phyloP scores from a whole-genome alignment of 2,113 vertebrate species.

The Hystrix cristata region DNA sequence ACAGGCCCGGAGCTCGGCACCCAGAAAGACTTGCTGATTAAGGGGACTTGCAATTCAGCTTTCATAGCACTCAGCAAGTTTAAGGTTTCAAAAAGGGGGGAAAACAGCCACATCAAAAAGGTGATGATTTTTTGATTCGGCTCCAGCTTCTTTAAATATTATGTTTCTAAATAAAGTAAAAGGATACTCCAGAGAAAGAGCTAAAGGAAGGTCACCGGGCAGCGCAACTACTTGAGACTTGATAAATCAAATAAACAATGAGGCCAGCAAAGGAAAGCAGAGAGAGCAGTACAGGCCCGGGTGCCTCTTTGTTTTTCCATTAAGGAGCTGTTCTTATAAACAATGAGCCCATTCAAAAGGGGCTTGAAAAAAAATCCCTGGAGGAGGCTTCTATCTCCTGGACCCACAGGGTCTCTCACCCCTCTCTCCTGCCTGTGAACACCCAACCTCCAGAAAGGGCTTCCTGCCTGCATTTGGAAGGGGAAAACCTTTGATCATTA shows the following conservation, averaged over 20 bases:
- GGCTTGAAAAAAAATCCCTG: slow-evolving; percentile 61
- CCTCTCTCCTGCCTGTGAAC: not conserved
- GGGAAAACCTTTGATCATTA: slow-evolving; percentile 72
- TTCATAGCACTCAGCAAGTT: slow-evolving; percentile 58
- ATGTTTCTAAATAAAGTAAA: slow-evolving; percentile 86
- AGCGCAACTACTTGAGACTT: slow-evolving; percentile 50
- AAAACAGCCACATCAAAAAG: slow-evolving; percentile 77
- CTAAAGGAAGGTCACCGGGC: slow-evolving; percentile 72
- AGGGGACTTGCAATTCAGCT: not conserved
- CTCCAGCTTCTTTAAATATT: slow-evolving; percentile 81
- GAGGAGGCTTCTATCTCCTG: slow-evolving; percentile 68
- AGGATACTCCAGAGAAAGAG: slow-evolving; percentile 63
- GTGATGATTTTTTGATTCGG: slow-evolving; percentile 73
- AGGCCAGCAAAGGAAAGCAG: slow-evolving; percentile 68
- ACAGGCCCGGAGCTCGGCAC: not conserved
- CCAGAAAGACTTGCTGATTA: slow-evolving; percentile 51
- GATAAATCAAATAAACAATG: slow-evolving; percentile 79
- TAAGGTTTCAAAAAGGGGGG: slow-evolving; percentile 73
- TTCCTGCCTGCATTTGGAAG: slow-evolving; percentile 34
- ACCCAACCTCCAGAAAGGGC: not conserved
- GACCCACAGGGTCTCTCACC: not conserved
- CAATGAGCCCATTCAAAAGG: slow-evolving; percentile 67
- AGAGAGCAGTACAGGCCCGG: slow-evolving; percentile 8
- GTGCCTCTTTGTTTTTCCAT: slow-evolving; percentile 77
- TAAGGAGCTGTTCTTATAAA: slow-evolving; percentile 77